Conservation (phyloP, 2,888 invertebrate species). For the Drosophila greeni region DNA sequence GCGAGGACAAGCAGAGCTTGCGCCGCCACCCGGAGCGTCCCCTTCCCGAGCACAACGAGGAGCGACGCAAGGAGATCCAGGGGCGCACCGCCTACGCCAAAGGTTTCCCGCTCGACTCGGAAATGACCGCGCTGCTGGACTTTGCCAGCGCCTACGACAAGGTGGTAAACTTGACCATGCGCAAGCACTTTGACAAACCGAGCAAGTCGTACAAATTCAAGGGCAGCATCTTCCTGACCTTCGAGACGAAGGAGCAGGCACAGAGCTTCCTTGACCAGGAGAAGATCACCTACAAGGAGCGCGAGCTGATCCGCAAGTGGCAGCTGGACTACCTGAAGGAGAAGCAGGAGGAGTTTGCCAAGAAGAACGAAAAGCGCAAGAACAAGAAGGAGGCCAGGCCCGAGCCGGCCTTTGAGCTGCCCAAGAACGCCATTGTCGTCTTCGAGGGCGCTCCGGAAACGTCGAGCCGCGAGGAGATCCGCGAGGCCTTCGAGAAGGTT, state of each 20-base stretch:
- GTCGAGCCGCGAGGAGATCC: conserved; percentile 86
- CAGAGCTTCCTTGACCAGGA: conserved; percentile 87
- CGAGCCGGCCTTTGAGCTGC: conserved; percentile 79
- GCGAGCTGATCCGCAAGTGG: conserved; percentile 84
- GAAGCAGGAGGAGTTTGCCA: conserved; percentile 84
- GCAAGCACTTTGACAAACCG: conserved; percentile 82
- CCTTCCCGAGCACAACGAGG: conserved; percentile 90
- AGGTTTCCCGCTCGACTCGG: conserved; percentile 86
- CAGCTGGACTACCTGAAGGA: conserved; percentile 84
- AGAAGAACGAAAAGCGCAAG: conserved; percentile 81
- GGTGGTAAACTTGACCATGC: conserved; percentile 84
- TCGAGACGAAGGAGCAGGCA: conserved; percentile 88
- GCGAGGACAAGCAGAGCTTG: conserved; percentile 81
- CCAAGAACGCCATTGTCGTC: conserved; percentile 87
- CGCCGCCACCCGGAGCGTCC: conserved; percentile 84
- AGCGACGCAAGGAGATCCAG: conserved; percentile 87
- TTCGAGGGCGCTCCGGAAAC: conserved; percentile 83
- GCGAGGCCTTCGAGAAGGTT: conserved; percentile 81
- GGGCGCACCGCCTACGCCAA: conserved; percentile 91
- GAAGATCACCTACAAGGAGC: conserved; percentile 84
- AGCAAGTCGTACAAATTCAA: conserved; percentile 86
- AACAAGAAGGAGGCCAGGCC: conserved; percentile 66
- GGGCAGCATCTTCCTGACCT: conserved; percentile 95
- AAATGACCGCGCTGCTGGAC: conserved; percentile 85
- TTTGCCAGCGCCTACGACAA: conserved; percentile 86